Base-by-base conservation (phyloP, 1,140 invertebrate species). In the Ooceraea biroi region DNA sequence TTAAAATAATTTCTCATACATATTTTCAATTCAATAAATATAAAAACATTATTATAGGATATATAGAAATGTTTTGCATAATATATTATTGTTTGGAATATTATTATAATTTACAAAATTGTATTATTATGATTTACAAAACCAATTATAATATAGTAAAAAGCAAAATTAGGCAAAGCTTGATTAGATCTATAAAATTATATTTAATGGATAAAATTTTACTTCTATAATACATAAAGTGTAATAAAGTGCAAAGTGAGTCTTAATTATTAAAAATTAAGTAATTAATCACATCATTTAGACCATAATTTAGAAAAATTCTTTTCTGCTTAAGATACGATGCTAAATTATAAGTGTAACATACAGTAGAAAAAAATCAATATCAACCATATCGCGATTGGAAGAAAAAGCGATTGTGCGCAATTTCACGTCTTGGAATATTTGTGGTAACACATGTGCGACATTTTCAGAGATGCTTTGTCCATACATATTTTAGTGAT, bases 371-470 rank as follows among this genome's bases (percentile, higher is more conserved):
- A 36, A 36, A 36, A 7, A 7, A 7, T 3, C 7, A 36, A 7
- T 36, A 69, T 50, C 46, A 55, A 78, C 69, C 8, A 17, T 19
- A 46, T 58, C 12, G 50, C 22, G 36, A 58, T 57, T 8, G 52
- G 5, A 77, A 71, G 25, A 80, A 58, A 46, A 80, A 44, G 19
- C 76, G 52, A 78, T 78, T 48, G 36, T 69, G 36, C 50, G 22
- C 63, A 80, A 71, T 25, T 69, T 69, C 65, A 66, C 44, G 10
- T 10, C 0, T 14, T 0, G 8, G 4, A 77, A 25, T 12, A 71
- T 36, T 44, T 69, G 63, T 44, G 19, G 22, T 22, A 69, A 57
- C 30, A 30, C 50, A 69, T 17, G 65, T 46, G 61, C 48, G 76
- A 55, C 36, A 46, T 25, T 57, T 80, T 46, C 41, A 14, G 48